Conservation (phyloP, 2,113 vertebrate genomes). For the Desmodus rotundus region DNA sequence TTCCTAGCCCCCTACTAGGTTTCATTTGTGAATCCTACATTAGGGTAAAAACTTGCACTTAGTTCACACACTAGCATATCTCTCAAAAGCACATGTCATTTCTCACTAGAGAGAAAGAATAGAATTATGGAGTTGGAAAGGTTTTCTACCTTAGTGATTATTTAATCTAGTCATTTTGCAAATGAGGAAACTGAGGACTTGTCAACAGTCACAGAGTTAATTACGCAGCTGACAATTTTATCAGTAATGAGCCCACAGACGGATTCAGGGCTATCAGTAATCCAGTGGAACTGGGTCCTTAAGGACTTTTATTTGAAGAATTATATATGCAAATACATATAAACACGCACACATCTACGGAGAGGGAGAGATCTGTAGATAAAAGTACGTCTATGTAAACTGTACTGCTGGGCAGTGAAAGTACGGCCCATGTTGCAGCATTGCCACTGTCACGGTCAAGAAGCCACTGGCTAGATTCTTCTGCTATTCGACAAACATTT, state of each 20-base stretch:
- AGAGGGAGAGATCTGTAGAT: background rate
- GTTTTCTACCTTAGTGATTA: conserved; percentile 27
- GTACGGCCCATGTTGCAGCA: background rate
- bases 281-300: background rate
- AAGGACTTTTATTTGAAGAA: conserved; percentile 19
- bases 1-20: background rate
- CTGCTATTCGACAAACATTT: conserved; percentile 17
- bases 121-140: conserved; percentile 24
- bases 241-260: background rate
- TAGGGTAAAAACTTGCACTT: background rate
- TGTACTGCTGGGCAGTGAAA: background rate
- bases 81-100: background rate
- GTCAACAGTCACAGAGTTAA: conserved; percentile 37
- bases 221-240: conserved; percentile 7
- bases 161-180: conserved; percentile 37
- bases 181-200: conserved; percentile 49
- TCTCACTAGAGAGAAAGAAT: background rate
- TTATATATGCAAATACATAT: background rate
- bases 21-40: conserved; percentile 22
- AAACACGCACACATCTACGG: background rate
- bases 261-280: background rate
- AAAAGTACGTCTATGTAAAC: background rate
- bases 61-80: background rate
- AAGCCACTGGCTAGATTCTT: background rate
- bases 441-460: background rate